phyloP scores from a whole-genome alignment of 2,113 vertebrate species.

The Pelecanoides urinatrix region DNA sequence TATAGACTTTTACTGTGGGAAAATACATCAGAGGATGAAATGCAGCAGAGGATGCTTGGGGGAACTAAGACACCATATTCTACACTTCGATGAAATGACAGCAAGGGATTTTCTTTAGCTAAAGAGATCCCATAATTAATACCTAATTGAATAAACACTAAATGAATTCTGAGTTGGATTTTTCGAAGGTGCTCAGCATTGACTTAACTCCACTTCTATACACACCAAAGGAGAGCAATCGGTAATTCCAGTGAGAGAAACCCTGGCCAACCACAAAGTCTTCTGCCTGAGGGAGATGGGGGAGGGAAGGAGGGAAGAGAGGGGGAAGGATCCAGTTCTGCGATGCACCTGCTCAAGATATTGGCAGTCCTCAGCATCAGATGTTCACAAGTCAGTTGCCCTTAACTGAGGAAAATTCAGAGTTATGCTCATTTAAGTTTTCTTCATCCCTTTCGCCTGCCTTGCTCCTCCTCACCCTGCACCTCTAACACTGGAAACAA shows the following conservation, averaged over 20 bases:
- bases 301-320: background rate
- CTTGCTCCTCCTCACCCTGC: background rate
- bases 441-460: rapidly evolving
- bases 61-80: background rate
- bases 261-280: background rate
- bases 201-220: background rate
- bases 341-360: background rate
- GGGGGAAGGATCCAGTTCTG: background rate
- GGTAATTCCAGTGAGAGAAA: background rate
- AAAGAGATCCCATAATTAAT: background rate
- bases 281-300: background rate
- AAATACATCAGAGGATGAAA: background rate
- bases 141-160: background rate
- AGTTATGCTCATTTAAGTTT: background rate
- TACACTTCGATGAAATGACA: background rate
- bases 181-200: background rate
- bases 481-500: background rate
- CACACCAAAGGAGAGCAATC: background rate
- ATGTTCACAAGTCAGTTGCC: background rate
- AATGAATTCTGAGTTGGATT: background rate
- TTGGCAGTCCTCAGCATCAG: background rate
- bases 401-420: background rate
- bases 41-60: background rate
- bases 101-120: background rate
- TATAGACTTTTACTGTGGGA: background rate